Percentiles rank a stretch among this genome's conserved stretches.
Conservation (phyloP, 1,140 invertebrate genomes). For the Magallana ariakensis region DNA sequence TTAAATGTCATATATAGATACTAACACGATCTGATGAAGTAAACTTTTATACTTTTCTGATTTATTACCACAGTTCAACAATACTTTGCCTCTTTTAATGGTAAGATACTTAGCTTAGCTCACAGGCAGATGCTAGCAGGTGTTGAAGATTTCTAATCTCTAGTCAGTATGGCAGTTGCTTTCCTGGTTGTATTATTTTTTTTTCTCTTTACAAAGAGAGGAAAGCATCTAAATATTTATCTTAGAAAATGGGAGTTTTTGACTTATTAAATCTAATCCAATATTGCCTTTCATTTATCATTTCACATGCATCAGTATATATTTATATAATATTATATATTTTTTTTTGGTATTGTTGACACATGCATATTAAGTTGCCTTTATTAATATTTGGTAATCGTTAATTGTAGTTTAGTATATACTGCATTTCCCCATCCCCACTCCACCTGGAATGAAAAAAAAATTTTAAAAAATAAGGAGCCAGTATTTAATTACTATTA, state of each 20-base stretch:
- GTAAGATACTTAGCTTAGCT: neutral
- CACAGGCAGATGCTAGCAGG: neutral
- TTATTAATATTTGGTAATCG: too few relatives aligned
- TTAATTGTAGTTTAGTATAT: too few relatives aligned
- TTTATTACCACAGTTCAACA: conserved; percentile 4
- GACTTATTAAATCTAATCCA: neutral
- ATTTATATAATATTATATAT: too few relatives aligned
- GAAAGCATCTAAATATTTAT: neutral
- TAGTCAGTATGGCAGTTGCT: neutral
- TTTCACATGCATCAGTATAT: neutral
- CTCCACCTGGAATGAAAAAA: too few relatives aligned
- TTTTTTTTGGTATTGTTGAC: too few relatives aligned
- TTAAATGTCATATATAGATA: neutral
- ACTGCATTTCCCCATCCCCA: too few relatives aligned
- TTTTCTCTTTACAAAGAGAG: neutral
- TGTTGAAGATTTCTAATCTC: conserved; percentile 6
- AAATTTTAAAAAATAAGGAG: too few relatives aligned
- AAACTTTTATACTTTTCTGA: neutral
- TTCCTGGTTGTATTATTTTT: neutral
- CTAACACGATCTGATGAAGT: neutral
- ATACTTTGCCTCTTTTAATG: conserved; percentile 33
- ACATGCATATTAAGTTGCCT: too few relatives aligned
- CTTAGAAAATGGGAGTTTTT: conserved; percentile 6
- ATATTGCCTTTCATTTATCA: conserved; percentile 15
- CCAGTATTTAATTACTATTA: too few relatives aligned